Evolutionary conservation across 2,797 vertebrate genomes (phyloP), one percentile per base, ranked within the genome.

Genomic region (Etheostoma nigrum): DNA sequence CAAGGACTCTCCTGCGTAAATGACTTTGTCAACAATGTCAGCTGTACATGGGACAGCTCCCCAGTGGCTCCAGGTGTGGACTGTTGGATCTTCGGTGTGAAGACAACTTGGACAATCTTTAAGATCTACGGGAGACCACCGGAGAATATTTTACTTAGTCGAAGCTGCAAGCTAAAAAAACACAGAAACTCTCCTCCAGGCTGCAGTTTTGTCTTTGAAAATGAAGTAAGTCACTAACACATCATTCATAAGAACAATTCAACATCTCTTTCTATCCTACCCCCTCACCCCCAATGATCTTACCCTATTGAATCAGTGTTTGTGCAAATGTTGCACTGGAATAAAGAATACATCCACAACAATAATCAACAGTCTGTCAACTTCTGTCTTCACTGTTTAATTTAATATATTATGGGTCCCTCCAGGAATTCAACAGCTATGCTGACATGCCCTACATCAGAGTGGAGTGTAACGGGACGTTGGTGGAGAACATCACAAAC

Each of bases 1-100:
- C n/a, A 61, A 94, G 92, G 86, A 27, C 87, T 95, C 49, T 74
- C 68, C 21, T 95, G 95, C 58, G 77, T 94, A 4, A 95, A 90
- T 12, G 92, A 95, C 84, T 89, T 81, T 14, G 25, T 93, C 58
- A 88, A 33, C 4, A 93, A 77, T 0, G 67, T 95, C 75, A 93
- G 73, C 65, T 95, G 95, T 27, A 76, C 66, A 0, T 94, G 94
- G 93, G 71, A 45, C 72, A 15, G 72, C 64, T 40, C 78, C 8
- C 9, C n/a, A 0, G 0, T 11, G 36, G 74, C 49, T 45, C 49
- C 72, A 3, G 59, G 23, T 1, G 68, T 15, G 1, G 62, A 74
- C 73, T 95, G 94, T 45, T 64, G 13, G 44, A 77, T 95, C 60
- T 2, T 1, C 1, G 85, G 78, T 1, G 6, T 1, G 2, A 86